Evolutionary conservation across 2,888 invertebrate species (phyloP).

Genomic region (Leptarthrus brevirostris): DNA sequence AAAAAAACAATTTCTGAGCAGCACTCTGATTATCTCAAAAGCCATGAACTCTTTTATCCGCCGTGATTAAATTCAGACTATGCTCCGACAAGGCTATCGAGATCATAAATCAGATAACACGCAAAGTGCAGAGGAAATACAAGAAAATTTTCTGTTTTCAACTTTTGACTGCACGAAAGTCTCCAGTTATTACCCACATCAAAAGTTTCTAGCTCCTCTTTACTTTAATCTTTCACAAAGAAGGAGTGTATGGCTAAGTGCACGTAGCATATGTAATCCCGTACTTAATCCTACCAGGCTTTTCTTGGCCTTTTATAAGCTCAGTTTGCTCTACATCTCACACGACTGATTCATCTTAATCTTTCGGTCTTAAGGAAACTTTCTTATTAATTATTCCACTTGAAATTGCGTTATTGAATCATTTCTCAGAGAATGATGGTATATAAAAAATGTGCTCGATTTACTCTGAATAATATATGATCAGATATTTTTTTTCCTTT

Average conservation of each 20-base stretch:
- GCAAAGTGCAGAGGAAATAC: neutral
- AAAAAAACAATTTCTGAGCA: neutral
- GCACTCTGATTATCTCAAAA: neutral
- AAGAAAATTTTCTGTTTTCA: neutral
- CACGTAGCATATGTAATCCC: constrained; percentile 19
- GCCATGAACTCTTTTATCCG: constrained; percentile 8
- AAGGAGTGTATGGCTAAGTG: neutral
- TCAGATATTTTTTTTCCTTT: no score
- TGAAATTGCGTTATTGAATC: no score
- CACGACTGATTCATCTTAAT: neutral
- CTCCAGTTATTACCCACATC: constrained; percentile 7
- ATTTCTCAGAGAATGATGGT: no score
- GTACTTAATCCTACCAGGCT: constrained; percentile 20
- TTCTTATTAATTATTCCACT: constrained; percentile 11
- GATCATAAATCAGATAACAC: neutral
- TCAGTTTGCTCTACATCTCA: neutral
- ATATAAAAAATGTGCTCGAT: no score
- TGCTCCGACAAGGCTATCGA: neutral
- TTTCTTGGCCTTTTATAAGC: neutral
- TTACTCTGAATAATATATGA: no score
- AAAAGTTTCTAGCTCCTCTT: neutral
- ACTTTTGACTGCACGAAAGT: neutral
- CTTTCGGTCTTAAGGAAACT: constrained; percentile 7
- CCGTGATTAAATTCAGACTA: constrained; percentile 1
- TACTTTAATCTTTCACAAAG: neutral